Conservation (phyloP, 1,140 invertebrate species). For the Drosophila baimaii region DNA sequence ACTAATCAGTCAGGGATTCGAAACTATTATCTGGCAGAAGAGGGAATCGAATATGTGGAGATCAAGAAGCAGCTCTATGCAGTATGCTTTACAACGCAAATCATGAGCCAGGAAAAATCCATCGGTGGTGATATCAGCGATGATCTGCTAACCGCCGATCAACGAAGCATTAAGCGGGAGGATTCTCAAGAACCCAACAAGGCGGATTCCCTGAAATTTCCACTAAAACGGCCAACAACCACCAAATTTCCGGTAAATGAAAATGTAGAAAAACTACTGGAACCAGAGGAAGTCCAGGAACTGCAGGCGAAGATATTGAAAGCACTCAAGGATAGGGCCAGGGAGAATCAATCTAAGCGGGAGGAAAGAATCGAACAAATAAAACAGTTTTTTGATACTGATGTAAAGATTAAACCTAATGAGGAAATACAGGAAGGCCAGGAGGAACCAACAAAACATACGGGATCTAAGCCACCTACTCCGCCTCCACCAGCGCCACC, state of each 20-base stretch:
- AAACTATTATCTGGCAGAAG: background rate
- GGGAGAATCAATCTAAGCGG: background rate
- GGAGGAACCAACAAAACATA: background rate
- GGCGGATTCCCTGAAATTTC: conserved; percentile 4
- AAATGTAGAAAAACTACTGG: background rate
- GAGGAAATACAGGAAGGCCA: background rate
- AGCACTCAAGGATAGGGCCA: background rate
- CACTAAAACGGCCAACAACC: background rate
- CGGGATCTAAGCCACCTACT: background rate
- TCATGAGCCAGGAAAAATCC: background rate
- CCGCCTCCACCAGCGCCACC: background rate
- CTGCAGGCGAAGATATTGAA: conserved; percentile 4
- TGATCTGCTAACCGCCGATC: conserved; percentile 10
- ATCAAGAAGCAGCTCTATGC: background rate
- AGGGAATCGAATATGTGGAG: conserved; percentile 1
- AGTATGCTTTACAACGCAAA: background rate
- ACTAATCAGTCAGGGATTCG: background rate
- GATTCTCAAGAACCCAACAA: too few species aligned
- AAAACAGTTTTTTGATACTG: background rate
- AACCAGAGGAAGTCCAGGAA: background rate
- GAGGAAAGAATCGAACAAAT: background rate
- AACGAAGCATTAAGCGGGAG: background rate
- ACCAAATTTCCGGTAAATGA: conserved; percentile 27
- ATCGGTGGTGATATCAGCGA: background rate
- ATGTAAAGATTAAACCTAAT: background rate